Base-by-base conservation (phyloP, 2,888 invertebrate species). In the Cancer borealis region DNA sequence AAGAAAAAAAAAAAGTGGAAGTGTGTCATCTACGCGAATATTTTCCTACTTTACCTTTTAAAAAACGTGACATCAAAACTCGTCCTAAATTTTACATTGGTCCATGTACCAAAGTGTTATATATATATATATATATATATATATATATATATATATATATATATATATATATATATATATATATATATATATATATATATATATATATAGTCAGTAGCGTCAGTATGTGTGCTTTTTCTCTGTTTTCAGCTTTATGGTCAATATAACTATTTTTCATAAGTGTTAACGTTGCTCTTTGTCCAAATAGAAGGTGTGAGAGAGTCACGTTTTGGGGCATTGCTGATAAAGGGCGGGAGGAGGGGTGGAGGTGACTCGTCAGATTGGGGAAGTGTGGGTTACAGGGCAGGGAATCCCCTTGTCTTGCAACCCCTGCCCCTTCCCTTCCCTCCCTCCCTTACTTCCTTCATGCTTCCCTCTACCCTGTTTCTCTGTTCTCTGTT, bases 321-420 rank as follows among this genome's bases (percentile, higher is more conserved):
- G 30, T 79, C 30, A 8, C 30, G 79, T 26, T 26, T 26, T 26
- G 79, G 79, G 79, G 79, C 17, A 21, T 66, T 21, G 66, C 21
- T 5, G 66, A 21, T 54, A 5, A 21, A 54, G 54, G 54, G 10
- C 2, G 17, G 54, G 3, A n/a, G 21, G n/a, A 1, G 30, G 30
- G 26, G 30, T 30, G 79, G 26, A 79, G 30, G 79, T 79, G 79
- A 79, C 30, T 26, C 14, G 79, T 8, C 30, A 30, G 79, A 8
- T 79, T 30, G 79, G 79, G 6, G 79, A 30, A 30, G 79, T 79
- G 79, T 30, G 30, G 79, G 79, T 79, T 79, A 79, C 79, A 79
- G 73, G 8, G 6, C 73, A n/a, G 79, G 79, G 79, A 79, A 30
- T 79, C 79, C 79, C 79, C 79, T 26, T 79, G 30, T 79, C 79